Conservation (phyloP, 37 sponge, comb jelly and placozoan genomes). For the Sycon ciliatum region DNA sequence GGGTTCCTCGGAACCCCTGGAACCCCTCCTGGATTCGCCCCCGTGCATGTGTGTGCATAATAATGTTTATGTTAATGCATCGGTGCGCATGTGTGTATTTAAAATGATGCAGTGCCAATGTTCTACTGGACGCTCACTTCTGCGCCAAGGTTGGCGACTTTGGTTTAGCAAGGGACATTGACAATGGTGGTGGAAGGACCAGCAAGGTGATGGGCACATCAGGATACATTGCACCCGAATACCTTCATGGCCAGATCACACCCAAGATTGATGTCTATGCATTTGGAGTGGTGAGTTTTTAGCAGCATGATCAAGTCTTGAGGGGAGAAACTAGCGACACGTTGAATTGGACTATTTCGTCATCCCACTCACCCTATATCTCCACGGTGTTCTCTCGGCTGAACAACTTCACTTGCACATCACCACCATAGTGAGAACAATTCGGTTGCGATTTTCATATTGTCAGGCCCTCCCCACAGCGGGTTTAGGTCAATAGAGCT, state of each 20-base stretch:
- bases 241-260: constrained; percentile 69
- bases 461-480: too few species aligned
- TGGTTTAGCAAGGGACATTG: constrained; percentile 65
- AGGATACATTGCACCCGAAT: constrained; percentile 90
- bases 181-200: constrained; percentile 19
- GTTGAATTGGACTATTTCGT: too few species aligned
- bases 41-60: neutral
- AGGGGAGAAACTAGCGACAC: too few species aligned
- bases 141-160: constrained; percentile 93
- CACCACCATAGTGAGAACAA: too few species aligned
- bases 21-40: too few species aligned
- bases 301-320: too few species aligned
- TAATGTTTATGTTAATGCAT: neutral
- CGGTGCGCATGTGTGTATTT: neutral
- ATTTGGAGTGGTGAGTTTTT: constrained; percentile 91
- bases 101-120: constrained; percentile 65
- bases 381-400: too few species aligned
- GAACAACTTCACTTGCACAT: too few species aligned
- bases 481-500: too few species aligned
- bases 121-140: constrained; percentile 66
- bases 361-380: too few species aligned
- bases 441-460: too few species aligned
- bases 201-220: constrained; percentile 72
- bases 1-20: too few species aligned
- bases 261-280: constrained; percentile 74